phyloP scores from a whole-genome alignment of 2,888 invertebrate genomes.

The Stenodema calcarata region DNA sequence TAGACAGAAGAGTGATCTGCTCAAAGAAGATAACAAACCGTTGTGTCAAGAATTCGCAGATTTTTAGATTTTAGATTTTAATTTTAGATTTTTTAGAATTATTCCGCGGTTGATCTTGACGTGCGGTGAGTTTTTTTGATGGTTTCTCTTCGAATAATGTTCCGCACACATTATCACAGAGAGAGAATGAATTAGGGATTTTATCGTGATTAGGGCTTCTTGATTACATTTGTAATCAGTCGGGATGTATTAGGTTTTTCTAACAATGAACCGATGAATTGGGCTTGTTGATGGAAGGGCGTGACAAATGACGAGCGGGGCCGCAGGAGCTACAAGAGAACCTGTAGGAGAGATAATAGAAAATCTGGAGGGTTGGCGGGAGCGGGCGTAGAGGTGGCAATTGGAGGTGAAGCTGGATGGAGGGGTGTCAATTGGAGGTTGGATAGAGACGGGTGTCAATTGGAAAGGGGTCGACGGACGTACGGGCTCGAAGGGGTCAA shows the following conservation, averaged over 20 bases:
- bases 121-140: no score
- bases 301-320: neutral
- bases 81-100: no score
- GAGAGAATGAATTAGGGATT: no score
- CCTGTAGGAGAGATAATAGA: constrained; percentile 7
- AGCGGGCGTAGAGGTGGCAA: neutral
- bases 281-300: neutral
- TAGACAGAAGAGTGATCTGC: no score
- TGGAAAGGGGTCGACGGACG: neutral
- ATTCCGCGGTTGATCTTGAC: no score
- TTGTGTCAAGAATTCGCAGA: no score
- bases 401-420: neutral
- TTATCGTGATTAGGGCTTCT: no score
- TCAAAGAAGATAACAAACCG: no score
- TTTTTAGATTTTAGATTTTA: no score
- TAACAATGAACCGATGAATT: neutral
- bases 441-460: neutral
- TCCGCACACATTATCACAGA: no score
- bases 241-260: neutral
- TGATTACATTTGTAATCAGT: neutral
- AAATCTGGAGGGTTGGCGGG: neutral
- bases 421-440: neutral
- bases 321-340: neutral
- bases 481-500: neutral
- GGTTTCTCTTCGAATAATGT: no score